Conservation (phyloP, 2,888 invertebrate species). For the Agriopis marginaria region DNA sequence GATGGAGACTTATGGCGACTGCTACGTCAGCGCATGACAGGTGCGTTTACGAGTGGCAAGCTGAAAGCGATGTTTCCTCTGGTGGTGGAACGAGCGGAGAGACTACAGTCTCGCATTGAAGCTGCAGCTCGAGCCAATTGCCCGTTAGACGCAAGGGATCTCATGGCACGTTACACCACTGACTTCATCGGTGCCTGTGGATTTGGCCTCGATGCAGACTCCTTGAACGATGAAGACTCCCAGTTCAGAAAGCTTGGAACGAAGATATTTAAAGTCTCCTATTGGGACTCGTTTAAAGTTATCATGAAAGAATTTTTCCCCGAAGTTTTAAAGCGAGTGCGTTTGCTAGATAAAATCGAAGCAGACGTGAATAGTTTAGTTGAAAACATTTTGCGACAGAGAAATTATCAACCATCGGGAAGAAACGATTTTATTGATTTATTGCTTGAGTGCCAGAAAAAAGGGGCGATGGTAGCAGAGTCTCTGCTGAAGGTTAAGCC, state of each 20-base stretch:
- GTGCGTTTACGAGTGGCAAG: conserved; percentile 53
- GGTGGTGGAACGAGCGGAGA: conserved; percentile 1
- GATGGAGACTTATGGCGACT: conserved; percentile 67
- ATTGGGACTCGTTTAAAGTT: background rate
- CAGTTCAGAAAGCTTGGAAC: conserved; percentile 59
- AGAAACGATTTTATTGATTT: conserved; percentile 65
- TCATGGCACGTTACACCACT: conserved; percentile 7
- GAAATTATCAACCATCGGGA: conserved; percentile 58
- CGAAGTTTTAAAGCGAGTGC: background rate
- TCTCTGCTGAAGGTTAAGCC: conserved; percentile 54
- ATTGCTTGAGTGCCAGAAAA: conserved; percentile 56
- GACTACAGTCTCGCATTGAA: background rate
- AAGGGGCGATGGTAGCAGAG: conserved; percentile 57
- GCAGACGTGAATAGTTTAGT: conserved; percentile 39
- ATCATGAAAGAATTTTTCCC: background rate
- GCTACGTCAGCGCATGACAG: conserved; percentile 65
- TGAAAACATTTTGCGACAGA: conserved; percentile 56
- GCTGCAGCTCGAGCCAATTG: background rate
- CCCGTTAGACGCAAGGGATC: background rate
- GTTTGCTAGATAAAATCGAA: background rate
- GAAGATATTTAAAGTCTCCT: conserved; percentile 31
- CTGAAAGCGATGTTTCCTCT: conserved; percentile 5
- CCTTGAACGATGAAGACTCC: conserved; percentile 61
- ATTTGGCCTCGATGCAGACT: conserved; percentile 62
- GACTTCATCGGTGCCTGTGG: conserved; percentile 50